phyloP scores from a whole-genome alignment of 2,113 vertebrate genomes.

The Mesitornis unicolor region DNA sequence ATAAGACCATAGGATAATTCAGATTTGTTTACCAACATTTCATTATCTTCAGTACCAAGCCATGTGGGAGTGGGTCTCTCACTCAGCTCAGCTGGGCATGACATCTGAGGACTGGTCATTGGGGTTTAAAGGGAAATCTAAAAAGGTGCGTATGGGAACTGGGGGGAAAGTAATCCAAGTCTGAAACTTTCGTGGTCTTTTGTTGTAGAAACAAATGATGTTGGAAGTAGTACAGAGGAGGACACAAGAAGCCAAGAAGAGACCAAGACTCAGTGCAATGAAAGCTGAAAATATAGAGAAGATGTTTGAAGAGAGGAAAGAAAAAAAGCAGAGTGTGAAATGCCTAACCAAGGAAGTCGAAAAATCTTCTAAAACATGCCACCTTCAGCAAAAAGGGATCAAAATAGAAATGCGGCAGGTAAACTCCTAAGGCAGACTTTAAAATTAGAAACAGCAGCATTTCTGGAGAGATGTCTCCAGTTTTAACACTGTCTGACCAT shows the following conservation, averaged over 20 bases:
- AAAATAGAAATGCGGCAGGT: constrained; percentile 73
- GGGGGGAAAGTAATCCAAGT: neutral
- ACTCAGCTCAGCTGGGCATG: neutral
- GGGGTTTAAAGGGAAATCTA: neutral
- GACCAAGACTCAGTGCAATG: constrained; percentile 56
- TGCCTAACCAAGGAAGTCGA: constrained; percentile 60
- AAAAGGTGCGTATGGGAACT: neutral
- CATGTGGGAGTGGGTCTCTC: neutral
- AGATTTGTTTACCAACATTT: neutral
- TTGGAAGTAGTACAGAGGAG: constrained; percentile 57
- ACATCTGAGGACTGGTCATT: neutral
- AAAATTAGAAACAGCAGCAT: neutral
- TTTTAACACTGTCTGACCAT: neutral
- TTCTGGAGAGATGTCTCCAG: neutral
- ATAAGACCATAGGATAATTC: neutral
- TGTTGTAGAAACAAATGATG: constrained; percentile 67
- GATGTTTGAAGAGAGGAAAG: constrained; percentile 60
- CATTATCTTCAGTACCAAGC: neutral
- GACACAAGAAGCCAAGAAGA: constrained; percentile 52
- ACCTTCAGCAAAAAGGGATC: constrained; percentile 48
- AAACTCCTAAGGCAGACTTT: neutral
- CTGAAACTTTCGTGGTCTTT: neutral
- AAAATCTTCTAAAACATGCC: constrained; percentile 46
- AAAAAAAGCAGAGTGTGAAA: constrained; percentile 63
- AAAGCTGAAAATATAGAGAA: constrained; percentile 65